Evolutionary conservation across 2,797 vertebrate genomes (phyloP), one percentile per base, ranked within the genome.

Genomic region (Danio kyathit): DNA sequence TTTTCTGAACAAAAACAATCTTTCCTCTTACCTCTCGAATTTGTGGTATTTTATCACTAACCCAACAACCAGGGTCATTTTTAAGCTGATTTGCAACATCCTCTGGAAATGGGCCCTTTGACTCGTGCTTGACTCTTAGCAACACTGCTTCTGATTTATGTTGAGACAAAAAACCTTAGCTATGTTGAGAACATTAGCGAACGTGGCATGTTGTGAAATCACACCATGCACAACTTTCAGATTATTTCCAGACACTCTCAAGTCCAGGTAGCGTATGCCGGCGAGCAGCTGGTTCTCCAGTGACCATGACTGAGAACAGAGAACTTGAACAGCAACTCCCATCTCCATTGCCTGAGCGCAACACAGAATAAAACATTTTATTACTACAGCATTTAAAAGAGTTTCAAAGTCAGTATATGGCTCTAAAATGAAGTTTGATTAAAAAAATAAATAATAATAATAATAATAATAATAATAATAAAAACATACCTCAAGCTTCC

Each of bases 211-310:
- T 79, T 92, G 61, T 70, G 87, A 90, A 17, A 83, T 5, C 0
- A 88, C 10, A 7, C 91, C 88, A 0, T 90, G 84, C 85, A 88
- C 88, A 60, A 90, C 82, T 40, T 84, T 87, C 7, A 91, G 87
- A 7, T 71, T 51, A 3, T 86, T 41, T 2, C 56, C 82, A 17
- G 88, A 87, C 16, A 90, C 88, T 52, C 88, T 88, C 57, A 92
- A 74, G 46, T 91, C 91, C 40, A 92, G 81, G 79, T 87, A 92
- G 48, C 91, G 89, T 75, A 92, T 87, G 16, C 90, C 90, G 0
- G 83, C 88, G 65, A 77, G 86, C 13, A 92, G 83, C 86, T 91
- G 91, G 48, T 89, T 73, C 2, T 2, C 76, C 81, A 91, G 86
- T 5, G n/a, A n/a, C n/a, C n/a, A n/a, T n/a, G n/a, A n/a, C n/a